phyloP scores from a whole-genome alignment of 2,888 invertebrate species.

The Asteroscopus sphinx region DNA sequence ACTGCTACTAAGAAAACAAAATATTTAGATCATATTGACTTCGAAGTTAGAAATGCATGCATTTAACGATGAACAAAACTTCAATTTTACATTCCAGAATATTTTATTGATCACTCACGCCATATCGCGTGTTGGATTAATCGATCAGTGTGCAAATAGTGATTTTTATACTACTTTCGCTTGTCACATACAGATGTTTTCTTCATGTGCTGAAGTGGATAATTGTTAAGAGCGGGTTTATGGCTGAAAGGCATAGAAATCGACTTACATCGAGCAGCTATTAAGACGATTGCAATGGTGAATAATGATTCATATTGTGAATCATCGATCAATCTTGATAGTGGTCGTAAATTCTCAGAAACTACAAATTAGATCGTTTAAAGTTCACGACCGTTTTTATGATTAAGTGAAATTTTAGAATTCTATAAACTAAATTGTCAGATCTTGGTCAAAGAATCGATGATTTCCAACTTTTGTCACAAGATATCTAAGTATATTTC shows the following conservation, averaged over 20 bases:
- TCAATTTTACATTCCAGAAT: conserved; percentile 62
- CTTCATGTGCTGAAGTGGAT: conserved; percentile 60
- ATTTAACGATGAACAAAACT: conserved; percentile 48
- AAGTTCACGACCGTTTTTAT: conserved; percentile 42
- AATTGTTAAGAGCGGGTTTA: conserved; percentile 60
- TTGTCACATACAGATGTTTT: conserved; percentile 64
- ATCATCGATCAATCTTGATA: conserved; percentile 66
- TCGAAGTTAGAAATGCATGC: conserved; percentile 28
- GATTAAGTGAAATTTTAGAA: conserved; percentile 26
- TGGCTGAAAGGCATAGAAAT: conserved; percentile 56
- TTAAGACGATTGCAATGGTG: conserved; percentile 53
- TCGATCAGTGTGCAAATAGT: conserved; percentile 69
- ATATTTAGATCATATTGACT: conserved; percentile 34
- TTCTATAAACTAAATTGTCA: not conserved
- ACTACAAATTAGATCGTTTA: conserved; percentile 54
- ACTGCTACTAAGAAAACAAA: conserved; percentile 39
- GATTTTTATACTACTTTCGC: conserved; percentile 76
- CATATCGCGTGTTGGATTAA: conserved; percentile 75
- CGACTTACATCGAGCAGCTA: conserved; percentile 49
- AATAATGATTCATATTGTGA: conserved; percentile 67
- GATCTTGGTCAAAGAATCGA: too few species aligned
- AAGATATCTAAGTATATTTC: too few species aligned
- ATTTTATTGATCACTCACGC: conserved; percentile 67
- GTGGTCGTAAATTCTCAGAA: conserved; percentile 61
- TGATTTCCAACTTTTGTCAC: not conserved